These are phyloP conservation scores for Megaptera novaeangliae DNA, from an alignment of 2,113 vertebrate genomes.

Conservation along the genomic window DNA sequence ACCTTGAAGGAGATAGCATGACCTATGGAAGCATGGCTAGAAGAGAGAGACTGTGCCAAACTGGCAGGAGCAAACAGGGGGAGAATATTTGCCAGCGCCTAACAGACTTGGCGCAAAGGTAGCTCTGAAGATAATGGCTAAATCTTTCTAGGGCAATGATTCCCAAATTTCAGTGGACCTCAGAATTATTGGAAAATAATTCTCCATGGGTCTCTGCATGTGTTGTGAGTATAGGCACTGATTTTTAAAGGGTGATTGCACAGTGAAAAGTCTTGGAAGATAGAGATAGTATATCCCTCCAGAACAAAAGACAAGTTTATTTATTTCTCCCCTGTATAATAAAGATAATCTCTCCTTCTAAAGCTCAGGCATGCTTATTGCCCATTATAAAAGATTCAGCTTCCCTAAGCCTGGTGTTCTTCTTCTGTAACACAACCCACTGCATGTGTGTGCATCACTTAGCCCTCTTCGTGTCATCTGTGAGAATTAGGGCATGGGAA, in stretches of 20 bases:
- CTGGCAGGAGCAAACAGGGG: not conserved
- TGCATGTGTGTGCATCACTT: not conserved
- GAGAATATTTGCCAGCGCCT: not conserved
- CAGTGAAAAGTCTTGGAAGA: not conserved
- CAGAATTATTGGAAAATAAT: not conserved
- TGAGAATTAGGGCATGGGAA: not conserved
- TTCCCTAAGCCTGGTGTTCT: not conserved
- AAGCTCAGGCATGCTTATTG: not conserved
- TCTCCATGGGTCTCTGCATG: not conserved
- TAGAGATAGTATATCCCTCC: not conserved
- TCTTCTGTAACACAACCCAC: not conserved
- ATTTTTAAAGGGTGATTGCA: not conserved
- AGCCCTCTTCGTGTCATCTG: not conserved
- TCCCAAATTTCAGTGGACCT: not conserved
- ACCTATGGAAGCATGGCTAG: not conserved
- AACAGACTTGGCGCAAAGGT: not conserved
- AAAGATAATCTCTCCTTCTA: not conserved
- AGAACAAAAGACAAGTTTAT: not conserved
- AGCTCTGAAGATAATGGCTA: not conserved
- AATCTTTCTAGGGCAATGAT: not conserved
- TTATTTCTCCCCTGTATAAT: conserved; percentile 22
- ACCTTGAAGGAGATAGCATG: not conserved
- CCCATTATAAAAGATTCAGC: not conserved
- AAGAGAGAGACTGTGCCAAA: not conserved
- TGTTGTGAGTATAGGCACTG: not conserved